Percentiles rank a stretch among this genome's conserved stretches.
These are phyloP conservation scores for Promerops cafer DNA, from an alignment of 2,113 vertebrate species.

Conservation along the genomic window DNA sequence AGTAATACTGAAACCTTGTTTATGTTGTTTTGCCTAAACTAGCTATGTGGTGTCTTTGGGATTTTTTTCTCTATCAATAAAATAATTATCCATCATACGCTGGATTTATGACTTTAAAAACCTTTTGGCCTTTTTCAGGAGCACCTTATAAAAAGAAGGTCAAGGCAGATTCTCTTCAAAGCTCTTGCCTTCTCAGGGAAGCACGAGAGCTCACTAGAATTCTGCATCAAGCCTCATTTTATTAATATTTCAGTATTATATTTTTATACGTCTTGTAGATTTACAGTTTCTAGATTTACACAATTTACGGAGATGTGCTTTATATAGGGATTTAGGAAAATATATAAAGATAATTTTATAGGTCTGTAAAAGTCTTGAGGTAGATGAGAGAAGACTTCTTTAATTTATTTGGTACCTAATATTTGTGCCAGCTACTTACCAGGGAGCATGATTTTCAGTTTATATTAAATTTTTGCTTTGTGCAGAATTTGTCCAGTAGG, in stretches of 20 bases:
- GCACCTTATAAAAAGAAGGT: background rate
- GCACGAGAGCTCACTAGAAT: background rate
- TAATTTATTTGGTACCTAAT: background rate
- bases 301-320: background rate
- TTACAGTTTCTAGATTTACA: background rate
- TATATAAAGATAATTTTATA: background rate
- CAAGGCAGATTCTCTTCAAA: background rate
- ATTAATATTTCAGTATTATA: background rate
- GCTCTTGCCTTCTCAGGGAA: background rate
- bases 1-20: background rate
- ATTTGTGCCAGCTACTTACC: background rate
- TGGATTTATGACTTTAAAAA: background rate
- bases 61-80: background rate
- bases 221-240: background rate
- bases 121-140: background rate
- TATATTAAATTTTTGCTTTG: background rate
- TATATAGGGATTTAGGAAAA: background rate
- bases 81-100: background rate
- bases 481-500: background rate
- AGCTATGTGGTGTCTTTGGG: background rate
- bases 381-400: background rate
- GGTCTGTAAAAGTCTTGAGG: background rate
- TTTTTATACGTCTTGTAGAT: background rate
- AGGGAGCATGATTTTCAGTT: background rate
- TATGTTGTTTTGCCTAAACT: background rate